Evolutionary conservation across 2,113 vertebrate genomes (phyloP), one percentile per base, ranked within the genome.

Genomic region (Corapipo altera): DNA sequence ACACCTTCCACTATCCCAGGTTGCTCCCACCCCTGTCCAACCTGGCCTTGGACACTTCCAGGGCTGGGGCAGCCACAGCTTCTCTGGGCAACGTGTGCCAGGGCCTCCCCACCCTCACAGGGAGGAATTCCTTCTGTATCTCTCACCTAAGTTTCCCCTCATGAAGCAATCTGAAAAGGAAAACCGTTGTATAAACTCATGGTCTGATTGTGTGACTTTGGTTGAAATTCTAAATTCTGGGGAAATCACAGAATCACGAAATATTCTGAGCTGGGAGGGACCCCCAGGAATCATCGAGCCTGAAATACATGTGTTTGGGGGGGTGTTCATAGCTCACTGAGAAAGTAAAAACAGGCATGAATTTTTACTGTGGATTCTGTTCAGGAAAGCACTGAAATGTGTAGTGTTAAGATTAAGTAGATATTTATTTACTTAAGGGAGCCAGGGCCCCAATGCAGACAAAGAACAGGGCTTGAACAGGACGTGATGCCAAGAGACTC

Each of bases 401-500:
- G 41, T 23, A 21, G 72, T 59, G 61, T 44, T 55, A 57, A 74
- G 57, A 66, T 76, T 73, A 65, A 41, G 26, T 17, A 64, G 59
- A 8, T 73, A 49, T 51, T 82, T 86, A 48, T 87, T 67, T 87
- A 41, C 37, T 30, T 69, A 17, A 48, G 30, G 41, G 35, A 86
- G 46, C 30, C 27, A 9, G 55, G 32, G 51, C 65, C 32, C 35
- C 73, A 54, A 8, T 30, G 37, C 55, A 89, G 69, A 48, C 30
- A 44, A 69, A 65, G 69, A 65, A 44, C 46, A 62, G 49, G 44
- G 54, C 62, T 88, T 35, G 69, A 77, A 62, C 32, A 44, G 59
- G 66, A 81, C 0, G 0, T 30, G n/a, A 19, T 41, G 41, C 64
- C 33, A 69, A 32, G 44, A 61, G 18, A 14, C 10, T 54, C 30